Evolutionary conservation across 2,113 vertebrate genomes (phyloP), one percentile per base, ranked within the genome.

Genomic region (Colinus virginianus): DNA sequence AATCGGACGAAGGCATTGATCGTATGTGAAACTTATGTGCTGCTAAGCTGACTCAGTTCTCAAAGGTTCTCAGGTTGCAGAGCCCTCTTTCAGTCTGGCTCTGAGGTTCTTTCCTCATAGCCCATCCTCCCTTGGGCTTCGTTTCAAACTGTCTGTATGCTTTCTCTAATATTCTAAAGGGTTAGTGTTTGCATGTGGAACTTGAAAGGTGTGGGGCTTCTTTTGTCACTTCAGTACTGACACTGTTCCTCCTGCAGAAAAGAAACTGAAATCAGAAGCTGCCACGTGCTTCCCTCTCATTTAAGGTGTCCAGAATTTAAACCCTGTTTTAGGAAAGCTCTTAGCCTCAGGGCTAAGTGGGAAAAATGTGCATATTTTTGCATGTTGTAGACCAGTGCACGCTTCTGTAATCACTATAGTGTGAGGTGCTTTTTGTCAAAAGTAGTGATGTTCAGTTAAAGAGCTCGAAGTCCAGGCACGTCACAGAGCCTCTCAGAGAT

Each of bases 11-110:
- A 68, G 53, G 22, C 59, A 16, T 56, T 84, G 61, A 4, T 38
- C 9, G 9, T 42, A 2, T 2, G 0, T 67, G 11, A 74, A 17
- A 38, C 1, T 76, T 48, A 2, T 0, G 5, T 49, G 32, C 23
- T 56, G 46, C 34, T 28, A 4, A 43, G 49, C 48, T 70, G n/a
- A 32, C 30, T 48, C 13, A 21, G 0, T 20, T 87, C 8, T 34
- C 66, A 8, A 13, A 59, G 49, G 3, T 19, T 36, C 58, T 61
- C 34, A 16, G 34, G 22, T 53, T 70, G 26, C 36, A 38, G 40
- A 36, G 25, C 34, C 7, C 22, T 7, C 25, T 76, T 43, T 25
- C 59, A 79, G 9, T 22, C 13, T 80, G 49, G 7, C 25, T 84
- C 25, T 9, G 32, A 51, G 32, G 9, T 62, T 69, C 48, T 76